These are phyloP conservation scores for Geotrypetes seraphini DNA, from an alignment of 2,797 vertebrate genomes.

Conservation along the genomic window DNA sequence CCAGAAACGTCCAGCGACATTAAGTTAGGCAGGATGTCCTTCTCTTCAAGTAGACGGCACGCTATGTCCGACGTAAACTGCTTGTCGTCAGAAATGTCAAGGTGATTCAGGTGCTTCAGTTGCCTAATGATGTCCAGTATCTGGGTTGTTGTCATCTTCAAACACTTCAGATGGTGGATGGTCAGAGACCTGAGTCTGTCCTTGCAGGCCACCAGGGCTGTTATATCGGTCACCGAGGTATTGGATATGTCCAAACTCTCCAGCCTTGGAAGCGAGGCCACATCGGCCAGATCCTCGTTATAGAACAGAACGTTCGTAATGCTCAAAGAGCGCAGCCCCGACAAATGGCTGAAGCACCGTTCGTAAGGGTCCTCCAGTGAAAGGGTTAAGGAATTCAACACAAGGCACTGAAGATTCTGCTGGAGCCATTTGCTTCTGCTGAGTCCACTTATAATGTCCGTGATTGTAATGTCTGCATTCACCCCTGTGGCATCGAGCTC, in stretches of 20 bases:
- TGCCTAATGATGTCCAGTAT: slow-evolving; percentile 76
- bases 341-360: slow-evolving; percentile 76
- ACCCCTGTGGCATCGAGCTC: slow-evolving; percentile 90
- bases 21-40: slow-evolving; percentile 77
- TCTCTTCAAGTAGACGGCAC: slow-evolving; percentile 81
- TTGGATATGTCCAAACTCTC: slow-evolving; percentile 98
- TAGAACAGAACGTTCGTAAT: slow-evolving; percentile 94
- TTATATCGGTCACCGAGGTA: slow-evolving; percentile 91
- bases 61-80: slow-evolving; percentile 97
- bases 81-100: slow-evolving; percentile 97
- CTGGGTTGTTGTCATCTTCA: slow-evolving; percentile 95
- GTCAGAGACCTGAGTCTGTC: slow-evolving; percentile 85
- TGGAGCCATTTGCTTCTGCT: slow-evolving; percentile 87
- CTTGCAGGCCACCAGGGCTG: slow-evolving; percentile 78
- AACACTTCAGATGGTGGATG: slow-evolving; percentile 95
- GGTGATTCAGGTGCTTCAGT: slow-evolving; percentile 67
- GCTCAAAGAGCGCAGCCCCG: slow-evolving; percentile 79
- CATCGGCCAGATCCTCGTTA: slow-evolving; percentile 82
- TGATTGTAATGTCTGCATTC: slow-evolving; percentile 92
- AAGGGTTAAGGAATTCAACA: slow-evolving; percentile 87
- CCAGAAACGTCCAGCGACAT: slow-evolving; percentile 91
- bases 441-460: slow-evolving; percentile 88
- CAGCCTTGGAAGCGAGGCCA: slow-evolving; percentile 79
- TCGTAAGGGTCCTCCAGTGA: slow-evolving; percentile 84
- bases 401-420: slow-evolving; percentile 85